A percentile compares a stretch with the other conserved stretches of the same genome.
Evolutionary conservation across 2,888 invertebrate genomes (phyloP).

Genomic region (Drosophila stalkeri): DNA sequence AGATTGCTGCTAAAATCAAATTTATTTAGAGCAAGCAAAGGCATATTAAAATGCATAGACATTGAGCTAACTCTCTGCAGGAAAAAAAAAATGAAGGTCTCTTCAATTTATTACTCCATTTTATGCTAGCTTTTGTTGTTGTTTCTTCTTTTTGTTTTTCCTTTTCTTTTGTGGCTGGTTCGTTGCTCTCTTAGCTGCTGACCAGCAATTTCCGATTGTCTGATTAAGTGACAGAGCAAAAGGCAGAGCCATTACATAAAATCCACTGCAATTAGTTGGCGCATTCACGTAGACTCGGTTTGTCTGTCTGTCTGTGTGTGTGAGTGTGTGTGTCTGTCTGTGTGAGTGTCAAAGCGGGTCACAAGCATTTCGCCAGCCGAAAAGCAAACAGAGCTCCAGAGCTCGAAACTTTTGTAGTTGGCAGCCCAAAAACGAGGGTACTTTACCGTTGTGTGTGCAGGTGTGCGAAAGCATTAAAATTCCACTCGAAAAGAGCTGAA

Average conservation of each 20-base stretch:
- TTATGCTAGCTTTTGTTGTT: not conserved
- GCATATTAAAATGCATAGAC: not conserved
- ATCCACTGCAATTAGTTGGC: constrained; percentile 53
- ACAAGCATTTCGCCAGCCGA: constrained; percentile 55
- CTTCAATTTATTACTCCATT: constrained; percentile 3
- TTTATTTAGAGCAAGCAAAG: not conserved
- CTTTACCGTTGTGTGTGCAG: constrained; percentile 76
- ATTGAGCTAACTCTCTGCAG: not conserved
- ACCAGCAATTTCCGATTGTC: constrained; percentile 30
- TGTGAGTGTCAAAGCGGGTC: constrained; percentile 37
- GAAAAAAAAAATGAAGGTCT: not conserved
- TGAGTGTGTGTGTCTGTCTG: constrained; percentile 13
- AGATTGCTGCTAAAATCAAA: not conserved
- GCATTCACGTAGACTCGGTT: constrained; percentile 13
- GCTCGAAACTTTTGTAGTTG: constrained; percentile 59
- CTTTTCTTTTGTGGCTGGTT: constrained; percentile 18
- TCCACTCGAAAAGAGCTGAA: constrained; percentile 69
- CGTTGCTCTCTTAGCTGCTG: constrained; percentile 34
- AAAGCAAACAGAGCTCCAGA: constrained; percentile 33
- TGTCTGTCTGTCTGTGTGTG: not conserved
- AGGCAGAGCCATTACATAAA: constrained; percentile 56
- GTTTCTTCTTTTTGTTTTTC: not conserved
- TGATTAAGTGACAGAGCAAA: constrained; percentile 39
- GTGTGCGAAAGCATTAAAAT: constrained; percentile 81
- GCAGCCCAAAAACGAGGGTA: constrained; percentile 77